Percentiles rank a stretch among this genome's conserved stretches.
These are phyloP conservation scores for Porites australiensis DNA, from an alignment of 64 coral and sea anemone species.

Conservation along the genomic window DNA sequence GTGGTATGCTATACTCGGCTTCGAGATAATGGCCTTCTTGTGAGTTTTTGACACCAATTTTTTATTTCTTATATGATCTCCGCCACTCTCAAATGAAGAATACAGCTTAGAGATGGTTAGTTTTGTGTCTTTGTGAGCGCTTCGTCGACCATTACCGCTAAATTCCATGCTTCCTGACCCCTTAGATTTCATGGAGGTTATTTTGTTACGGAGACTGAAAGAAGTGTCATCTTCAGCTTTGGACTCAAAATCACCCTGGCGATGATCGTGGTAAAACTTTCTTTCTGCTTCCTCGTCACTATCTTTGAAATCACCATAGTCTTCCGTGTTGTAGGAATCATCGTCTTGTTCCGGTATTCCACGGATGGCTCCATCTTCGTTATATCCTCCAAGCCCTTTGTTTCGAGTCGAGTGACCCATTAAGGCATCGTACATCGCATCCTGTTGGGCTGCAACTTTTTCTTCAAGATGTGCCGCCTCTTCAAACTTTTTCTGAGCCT, in stretches of 20 bases:
- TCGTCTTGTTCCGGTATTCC: conserved; percentile 25
- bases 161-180: neutral
- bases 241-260: conserved; percentile 19
- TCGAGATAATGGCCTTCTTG: neutral
- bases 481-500: conserved; percentile 70
- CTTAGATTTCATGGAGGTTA: neutral
- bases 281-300: conserved; percentile 82
- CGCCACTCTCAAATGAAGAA: neutral
- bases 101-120: neutral
- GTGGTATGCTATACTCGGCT: neutral
- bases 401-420: conserved; percentile 58
- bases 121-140: neutral
- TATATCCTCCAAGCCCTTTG: conserved; percentile 33
- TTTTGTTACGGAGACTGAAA: conserved; percentile 24
- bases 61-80: neutral
- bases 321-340: conserved; percentile 60
- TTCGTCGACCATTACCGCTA: neutral
- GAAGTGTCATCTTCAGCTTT: neutral
- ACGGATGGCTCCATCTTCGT: conserved; percentile 62
- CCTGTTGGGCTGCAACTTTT: conserved; percentile 90
- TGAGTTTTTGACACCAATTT: neutral
- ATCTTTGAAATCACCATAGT: conserved; percentile 93
- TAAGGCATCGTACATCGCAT: conserved; percentile 85
- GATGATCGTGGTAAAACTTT: conserved; percentile 44
- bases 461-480: conserved; percentile 93